Base-by-base conservation (phyloP, 2,888 invertebrate species). In the Aphidius colemani region DNA sequence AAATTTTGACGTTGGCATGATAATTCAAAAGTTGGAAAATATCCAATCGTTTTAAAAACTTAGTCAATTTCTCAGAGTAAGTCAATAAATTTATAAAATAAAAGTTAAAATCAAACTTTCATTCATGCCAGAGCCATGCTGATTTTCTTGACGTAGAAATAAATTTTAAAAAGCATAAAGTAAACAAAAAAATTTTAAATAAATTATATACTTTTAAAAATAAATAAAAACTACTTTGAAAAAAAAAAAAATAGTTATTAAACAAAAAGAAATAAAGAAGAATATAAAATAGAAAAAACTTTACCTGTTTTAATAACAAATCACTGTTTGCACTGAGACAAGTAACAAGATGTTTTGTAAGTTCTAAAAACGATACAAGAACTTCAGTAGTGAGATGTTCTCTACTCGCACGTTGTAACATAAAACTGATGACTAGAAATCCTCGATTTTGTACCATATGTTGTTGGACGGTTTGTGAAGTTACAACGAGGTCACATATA, bases 361-460 rank as follows among this genome's bases (percentile, higher is more conserved):
- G 88, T 77, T 93, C 92, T 59, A 96, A 86, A 85, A 96, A 96
- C 45, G 95, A 95, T 65, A 94, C 93, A 65, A 98, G 88, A 48
- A 98, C 97, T 82, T 96, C 95, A 50, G 94, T 90, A 8, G 96
- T 96, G 61, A 98, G 88, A 83, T 98, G 98, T 78, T 97, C 96
- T 69, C 95, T 87, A 60, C 91, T 93, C 67, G 94, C 96, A 74
- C 95, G 88, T 83, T 97, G 96, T 75, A 98, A 88, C 90, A 97
- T 94, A 83, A 94, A 96, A 72, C 98, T 96, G 82, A 99, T 96
- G 70, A 99, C 97, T 75, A 99, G 88, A 85, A 99, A 98, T 66
- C 98, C 99, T 74, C 97, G 91, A 83, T 96, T 97, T 84, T 98
- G 98, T 82, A 98, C 94, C 93, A 99, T 96, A 83, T 99, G 99